phyloP scores from a whole-genome alignment of 2,888 invertebrate genomes.

The Monopis laevigella region DNA sequence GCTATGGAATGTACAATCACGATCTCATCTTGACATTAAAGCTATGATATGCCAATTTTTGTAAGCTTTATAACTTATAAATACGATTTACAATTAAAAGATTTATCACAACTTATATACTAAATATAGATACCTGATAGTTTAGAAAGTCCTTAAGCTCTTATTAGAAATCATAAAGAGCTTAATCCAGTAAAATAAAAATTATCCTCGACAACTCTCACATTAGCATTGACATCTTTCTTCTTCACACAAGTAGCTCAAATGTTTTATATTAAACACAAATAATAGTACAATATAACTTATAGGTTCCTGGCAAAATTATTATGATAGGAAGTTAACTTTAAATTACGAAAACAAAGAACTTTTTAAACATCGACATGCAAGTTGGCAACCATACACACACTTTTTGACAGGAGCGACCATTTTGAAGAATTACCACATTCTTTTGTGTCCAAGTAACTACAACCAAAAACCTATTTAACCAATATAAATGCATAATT shows the following conservation, averaged over 20 bases:
- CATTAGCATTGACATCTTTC: slow-evolving; percentile 62
- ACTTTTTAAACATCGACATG: slow-evolving; percentile 63
- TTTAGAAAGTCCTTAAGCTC: slow-evolving; percentile 40
- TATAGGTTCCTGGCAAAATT: too few species aligned
- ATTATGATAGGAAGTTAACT: too few species aligned
- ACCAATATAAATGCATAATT: too few species aligned
- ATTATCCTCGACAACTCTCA: slow-evolving; percentile 56
- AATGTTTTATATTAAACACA: slow-evolving; percentile 8
- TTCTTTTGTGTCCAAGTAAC: slow-evolving; percentile 65
- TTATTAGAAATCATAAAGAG: slow-evolving; percentile 43
- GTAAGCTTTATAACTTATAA: slow-evolving; percentile 24
- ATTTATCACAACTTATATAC: slow-evolving; percentile 14
- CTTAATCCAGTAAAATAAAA: slow-evolving; percentile 55
- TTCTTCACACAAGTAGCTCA: not conserved
- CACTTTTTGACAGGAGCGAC: too few species aligned
- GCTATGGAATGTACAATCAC: slow-evolving; percentile 29
- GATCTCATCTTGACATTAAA: slow-evolving; percentile 48
- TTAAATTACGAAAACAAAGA: slow-evolving; percentile 51
- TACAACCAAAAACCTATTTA: too few species aligned
- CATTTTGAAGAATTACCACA: slow-evolving; percentile 80
- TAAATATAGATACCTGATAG: slow-evolving; percentile 38
- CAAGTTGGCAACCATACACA: slow-evolving; percentile 70
- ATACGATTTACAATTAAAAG: not conserved
- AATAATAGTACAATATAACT: not conserved
- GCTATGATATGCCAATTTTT: slow-evolving; percentile 60